Evolutionary conservation across 1,140 invertebrate genomes (phyloP).

Genomic region (Macrobrachium nipponense): DNA sequence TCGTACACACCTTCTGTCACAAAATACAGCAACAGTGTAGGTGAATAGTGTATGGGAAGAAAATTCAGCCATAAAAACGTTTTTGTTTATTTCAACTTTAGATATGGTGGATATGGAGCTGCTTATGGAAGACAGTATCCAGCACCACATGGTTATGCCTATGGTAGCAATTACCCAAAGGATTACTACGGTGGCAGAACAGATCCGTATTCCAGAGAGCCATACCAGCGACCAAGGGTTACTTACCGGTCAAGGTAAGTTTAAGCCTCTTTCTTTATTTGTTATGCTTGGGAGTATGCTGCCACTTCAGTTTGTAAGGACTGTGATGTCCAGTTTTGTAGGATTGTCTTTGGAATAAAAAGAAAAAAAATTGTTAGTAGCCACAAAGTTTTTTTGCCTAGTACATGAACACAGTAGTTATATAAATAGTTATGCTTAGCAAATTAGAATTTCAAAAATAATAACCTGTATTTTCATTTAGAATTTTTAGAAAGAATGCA

Average conservation of each 20-base stretch:
- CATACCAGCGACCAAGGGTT: slow-evolving; percentile 34
- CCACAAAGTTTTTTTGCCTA: too few species aligned
- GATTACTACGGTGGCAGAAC: slow-evolving; percentile 67
- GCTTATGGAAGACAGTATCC: slow-evolving; percentile 42
- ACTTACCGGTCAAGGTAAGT: slow-evolving; percentile 55
- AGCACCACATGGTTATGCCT: slow-evolving; percentile 66
- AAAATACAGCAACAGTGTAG: too few species aligned
- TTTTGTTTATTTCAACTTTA: slow-evolving; percentile 32
- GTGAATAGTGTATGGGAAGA: slow-evolving; percentile 32
- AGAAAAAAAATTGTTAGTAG: too few species aligned
- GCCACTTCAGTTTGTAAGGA: neutral
- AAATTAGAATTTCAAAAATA: too few species aligned
- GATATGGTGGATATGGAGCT: slow-evolving; percentile 49
- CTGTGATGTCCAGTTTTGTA: too few species aligned
- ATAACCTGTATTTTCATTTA: too few species aligned
- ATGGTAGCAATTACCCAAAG: slow-evolving; percentile 66
- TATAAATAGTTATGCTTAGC: too few species aligned
- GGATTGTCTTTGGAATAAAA: too few species aligned
- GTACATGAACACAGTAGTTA: too few species aligned
- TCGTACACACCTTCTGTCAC: too few species aligned
- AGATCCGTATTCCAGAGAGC: slow-evolving; percentile 45
- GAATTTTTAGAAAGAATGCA: too few species aligned
- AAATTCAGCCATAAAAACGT: slow-evolving; percentile 32
- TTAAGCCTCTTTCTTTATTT: neutral
- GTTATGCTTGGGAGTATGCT: neutral